A percentile compares a stretch with the other conserved stretches of the same genome.
phyloP scores from a whole-genome alignment of 2,888 invertebrate genomes.

The Lochmaea capreae region DNA sequence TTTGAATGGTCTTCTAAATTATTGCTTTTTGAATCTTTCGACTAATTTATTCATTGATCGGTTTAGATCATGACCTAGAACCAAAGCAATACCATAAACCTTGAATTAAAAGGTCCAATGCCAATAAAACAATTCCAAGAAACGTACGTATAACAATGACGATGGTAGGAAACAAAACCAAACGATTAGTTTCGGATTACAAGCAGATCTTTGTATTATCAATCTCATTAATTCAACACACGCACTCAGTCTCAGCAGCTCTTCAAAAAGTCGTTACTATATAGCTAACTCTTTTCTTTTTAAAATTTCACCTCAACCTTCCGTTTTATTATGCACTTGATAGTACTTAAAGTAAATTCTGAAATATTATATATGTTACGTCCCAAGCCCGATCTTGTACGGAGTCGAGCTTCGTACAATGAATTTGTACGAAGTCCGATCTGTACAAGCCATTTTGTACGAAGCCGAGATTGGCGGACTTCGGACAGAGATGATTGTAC shows the following conservation, averaged over 20 bases:
- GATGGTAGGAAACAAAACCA: not conserved
- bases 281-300: not conserved
- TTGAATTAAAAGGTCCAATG: slow-evolving; percentile 1
- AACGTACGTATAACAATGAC: not conserved
- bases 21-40: not conserved
- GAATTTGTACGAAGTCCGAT: too few species aligned
- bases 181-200: not conserved
- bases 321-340: not conserved
- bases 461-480: too few species aligned
- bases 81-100: not conserved
- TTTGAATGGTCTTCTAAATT: too few species aligned
- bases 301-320: not conserved
- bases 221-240: slow-evolving; percentile 8
- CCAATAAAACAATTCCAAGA: not conserved
- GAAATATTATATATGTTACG: too few species aligned
- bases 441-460: too few species aligned
- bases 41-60: not conserved
- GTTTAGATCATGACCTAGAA: not conserved
- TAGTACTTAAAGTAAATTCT: not conserved
- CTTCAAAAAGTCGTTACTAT: not conserved
- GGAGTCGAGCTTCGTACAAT: too few species aligned
- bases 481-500: too few species aligned
- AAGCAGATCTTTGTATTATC: not conserved
- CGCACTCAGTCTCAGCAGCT: not conserved
- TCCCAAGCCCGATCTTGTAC: too few species aligned